These are phyloP conservation scores for Glandiceps talaboti DNA, from an alignment of 53 echinoderm and acorn worm species.

Conservation along the genomic window DNA sequence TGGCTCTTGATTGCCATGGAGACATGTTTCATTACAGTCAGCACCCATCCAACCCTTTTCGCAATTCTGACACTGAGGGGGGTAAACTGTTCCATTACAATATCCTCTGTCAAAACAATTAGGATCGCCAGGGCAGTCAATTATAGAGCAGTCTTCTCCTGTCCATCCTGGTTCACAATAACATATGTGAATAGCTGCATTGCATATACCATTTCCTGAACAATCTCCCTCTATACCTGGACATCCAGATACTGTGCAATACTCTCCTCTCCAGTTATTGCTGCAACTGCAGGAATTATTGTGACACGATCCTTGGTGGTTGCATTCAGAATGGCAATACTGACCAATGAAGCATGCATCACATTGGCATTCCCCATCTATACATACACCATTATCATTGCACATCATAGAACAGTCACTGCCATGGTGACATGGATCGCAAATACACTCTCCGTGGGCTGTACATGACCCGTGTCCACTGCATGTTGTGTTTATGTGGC, in stretches of 20 bases:
- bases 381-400: conserved; percentile 47
- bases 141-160: conserved; percentile 40
- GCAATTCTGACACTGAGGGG: conserved; percentile 64
- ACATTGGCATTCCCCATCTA: conserved; percentile 42
- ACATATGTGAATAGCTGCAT: conserved; percentile 60
- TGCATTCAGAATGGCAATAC: conserved; percentile 66
- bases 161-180: conserved; percentile 82
- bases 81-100: conserved; percentile 37
- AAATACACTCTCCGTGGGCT: conserved; percentile 51
- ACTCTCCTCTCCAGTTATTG: conserved; percentile 57
- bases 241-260: conserved; percentile 66
- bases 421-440: conserved; percentile 60
- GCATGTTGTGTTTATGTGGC: conserved; percentile 42
- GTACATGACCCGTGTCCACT: conserved; percentile 64
- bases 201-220: conserved; percentile 83
- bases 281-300: conserved; percentile 48
- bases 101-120: conserved; percentile 58
- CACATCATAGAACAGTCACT: conserved; percentile 43
- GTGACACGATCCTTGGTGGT: conserved; percentile 45
- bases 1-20: conserved; percentile 47
- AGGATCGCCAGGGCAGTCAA: conserved; percentile 84
- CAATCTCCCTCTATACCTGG: conserved; percentile 58
- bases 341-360: conserved; percentile 58
- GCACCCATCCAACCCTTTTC: conserved; percentile 62
- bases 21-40: conserved; percentile 64